Percentiles rank a stretch among this genome's conserved stretches.
Conservation (phyloP, 2,113 vertebrate genomes). For the Onychostruthus taczanowskii region DNA sequence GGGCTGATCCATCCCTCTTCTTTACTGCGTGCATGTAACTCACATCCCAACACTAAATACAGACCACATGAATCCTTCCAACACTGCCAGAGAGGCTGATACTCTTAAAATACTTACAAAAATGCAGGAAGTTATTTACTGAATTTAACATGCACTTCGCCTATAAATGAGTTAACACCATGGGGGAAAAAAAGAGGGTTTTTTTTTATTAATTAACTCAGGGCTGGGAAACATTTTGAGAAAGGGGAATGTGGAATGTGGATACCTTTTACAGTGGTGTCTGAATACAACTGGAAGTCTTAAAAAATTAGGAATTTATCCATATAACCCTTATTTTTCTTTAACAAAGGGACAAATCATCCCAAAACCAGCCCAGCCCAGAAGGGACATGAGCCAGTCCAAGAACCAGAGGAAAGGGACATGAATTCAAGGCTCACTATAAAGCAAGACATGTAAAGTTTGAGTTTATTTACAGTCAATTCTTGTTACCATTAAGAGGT, state of each 20-base stretch:
- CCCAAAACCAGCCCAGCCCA: background rate
- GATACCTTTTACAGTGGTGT: background rate
- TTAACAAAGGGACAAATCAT: background rate
- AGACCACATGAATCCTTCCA: conserved; percentile 58
- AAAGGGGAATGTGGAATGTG: background rate
- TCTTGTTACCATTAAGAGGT: background rate
- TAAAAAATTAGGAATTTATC: background rate
- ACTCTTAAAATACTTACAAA: conserved; percentile 33
- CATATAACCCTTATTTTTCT: background rate
- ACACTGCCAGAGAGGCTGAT: conserved; percentile 19
- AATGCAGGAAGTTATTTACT: conserved; percentile 37
- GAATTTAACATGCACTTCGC: conserved; percentile 7
- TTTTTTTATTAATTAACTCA: background rate
- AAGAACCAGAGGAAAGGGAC: background rate
- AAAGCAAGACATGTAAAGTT: background rate
- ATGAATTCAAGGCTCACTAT: background rate
- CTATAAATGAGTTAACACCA: conserved; percentile 43
- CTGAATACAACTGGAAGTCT: background rate
- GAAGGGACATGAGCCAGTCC: background rate
- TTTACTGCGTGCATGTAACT: conserved; percentile 62
- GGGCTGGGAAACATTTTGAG: background rate
- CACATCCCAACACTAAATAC: conserved; percentile 61
- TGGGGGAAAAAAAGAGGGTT: rapidly evolving
- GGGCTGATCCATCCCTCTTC: conserved; percentile 39
- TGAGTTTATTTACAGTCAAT: background rate